Evolutionary conservation across 2,888 invertebrate species (phyloP).

Genomic region (Drosophila incognita): DNA sequence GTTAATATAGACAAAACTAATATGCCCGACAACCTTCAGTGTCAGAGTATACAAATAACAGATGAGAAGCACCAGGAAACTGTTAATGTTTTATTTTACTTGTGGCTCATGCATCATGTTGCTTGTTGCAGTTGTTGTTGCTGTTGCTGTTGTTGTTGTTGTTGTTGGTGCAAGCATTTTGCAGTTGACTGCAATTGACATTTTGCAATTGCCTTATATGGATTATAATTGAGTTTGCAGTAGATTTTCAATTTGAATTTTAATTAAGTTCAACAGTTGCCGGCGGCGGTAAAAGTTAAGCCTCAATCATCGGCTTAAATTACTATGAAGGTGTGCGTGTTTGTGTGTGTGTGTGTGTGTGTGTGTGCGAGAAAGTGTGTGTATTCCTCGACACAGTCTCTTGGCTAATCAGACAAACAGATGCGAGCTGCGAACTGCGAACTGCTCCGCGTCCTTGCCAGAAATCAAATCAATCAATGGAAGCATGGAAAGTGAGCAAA

Average conservation of each 20-base stretch:
- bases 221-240: slow-evolving; percentile 42
- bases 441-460: neutral
- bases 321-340: neutral
- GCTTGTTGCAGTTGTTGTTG: slow-evolving; percentile 5
- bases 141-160: slow-evolving; percentile 6
- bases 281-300: slow-evolving; percentile 58
- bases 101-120: slow-evolving; percentile 2
- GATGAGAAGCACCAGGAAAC: slow-evolving; percentile 30
- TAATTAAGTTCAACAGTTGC: slow-evolving; percentile 47
- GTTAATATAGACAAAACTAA: neutral
- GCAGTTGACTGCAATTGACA: slow-evolving; percentile 29
- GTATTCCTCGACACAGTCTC: neutral
- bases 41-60: neutral
- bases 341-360: neutral
- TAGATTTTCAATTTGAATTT: slow-evolving; percentile 29
- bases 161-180: slow-evolving; percentile 27
- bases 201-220: slow-evolving; percentile 31
- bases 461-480: neutral
- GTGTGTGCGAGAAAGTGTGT: slow-evolving; percentile 11
- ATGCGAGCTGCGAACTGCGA: neutral
- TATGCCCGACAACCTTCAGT: neutral
- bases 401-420: slow-evolving; percentile 1
- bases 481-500: slow-evolving; percentile 1
- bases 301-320: slow-evolving; percentile 46
- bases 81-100: slow-evolving; percentile 11